Evolutionary conservation across 2,888 invertebrate species (phyloP), one percentile per base, ranked within the genome.

Genomic region (Temnothorax rugatulus): DNA sequence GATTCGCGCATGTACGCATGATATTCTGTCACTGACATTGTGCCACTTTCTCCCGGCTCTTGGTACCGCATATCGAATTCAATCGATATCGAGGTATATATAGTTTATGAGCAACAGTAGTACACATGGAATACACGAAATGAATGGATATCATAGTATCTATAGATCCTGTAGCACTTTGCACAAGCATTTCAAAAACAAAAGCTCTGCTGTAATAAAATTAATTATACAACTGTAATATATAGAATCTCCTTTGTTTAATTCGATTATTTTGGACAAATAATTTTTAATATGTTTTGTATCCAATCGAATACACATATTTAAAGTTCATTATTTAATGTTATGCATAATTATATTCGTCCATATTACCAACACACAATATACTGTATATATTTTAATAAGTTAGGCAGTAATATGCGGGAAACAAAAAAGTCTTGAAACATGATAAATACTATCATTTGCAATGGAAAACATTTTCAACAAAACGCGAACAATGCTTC

Each of bases 21-120:
- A 18, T 76, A 74, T 63, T 68, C 50, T 18, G 38, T 0, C 4
- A 29, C 29, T 29, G 61, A 73, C 61, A 47, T 52, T 57, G 63
- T 47, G 18, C 8, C 13, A 52, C 18, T 66, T 82, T 54, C 47
- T 76, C 34, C 34, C 9, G 34, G 11, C 4, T 57, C 29, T 34
- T 52, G 15, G 21, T 38, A 34, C 7, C 18, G 15, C n/a, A 18
- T 29, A 59, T 77, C 38, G 2, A 76, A 52, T 13, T n/a, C 54
- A 66, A 41, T 4, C 21, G 25, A 11, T 21, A 15, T 21, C 21
- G 11, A 68, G 4, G 11, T 11, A 41, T 44, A 15, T 25, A 41
- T 73, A 41, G 7, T 63, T 34, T 63, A 44, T 7, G 29, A 74
- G 8, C 29, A 13, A 59, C 34, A 34, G 34, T 29, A 71, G 18